Percentiles rank a stretch among this genome's conserved stretches.
phyloP scores from a whole-genome alignment of 2,113 vertebrate species.

The Oryzias curvinotus region DNA sequence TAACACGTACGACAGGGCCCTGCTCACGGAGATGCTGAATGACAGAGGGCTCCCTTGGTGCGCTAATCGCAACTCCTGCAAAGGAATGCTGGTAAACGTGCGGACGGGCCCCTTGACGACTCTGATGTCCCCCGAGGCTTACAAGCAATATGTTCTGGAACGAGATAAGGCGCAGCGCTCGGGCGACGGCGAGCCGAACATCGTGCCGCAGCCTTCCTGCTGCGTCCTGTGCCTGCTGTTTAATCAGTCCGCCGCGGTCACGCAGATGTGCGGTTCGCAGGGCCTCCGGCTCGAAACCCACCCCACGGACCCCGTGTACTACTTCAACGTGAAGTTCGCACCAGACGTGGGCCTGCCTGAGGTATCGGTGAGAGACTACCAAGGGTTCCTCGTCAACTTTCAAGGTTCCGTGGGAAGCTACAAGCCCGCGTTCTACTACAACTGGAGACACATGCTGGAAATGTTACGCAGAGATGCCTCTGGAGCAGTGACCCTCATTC shows the following conservation, averaged over 20 bases:
- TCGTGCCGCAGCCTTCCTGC: background rate
- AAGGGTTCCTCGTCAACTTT: background rate
- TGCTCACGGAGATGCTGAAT: background rate
- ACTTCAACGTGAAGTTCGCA: background rate
- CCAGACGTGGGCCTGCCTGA: background rate
- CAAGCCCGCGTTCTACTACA: background rate
- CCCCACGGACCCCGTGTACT: background rate
- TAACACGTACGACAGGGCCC: background rate
- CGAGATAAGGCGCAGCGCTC: background rate
- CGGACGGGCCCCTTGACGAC: too few species aligned
- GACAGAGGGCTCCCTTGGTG: too few species aligned
- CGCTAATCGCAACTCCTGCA: too few species aligned
- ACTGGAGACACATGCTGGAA: background rate
- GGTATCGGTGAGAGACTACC: background rate
- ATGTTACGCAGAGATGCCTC: background rate
- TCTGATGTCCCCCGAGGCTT: too few species aligned
- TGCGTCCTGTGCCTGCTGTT: constrained; percentile 3
- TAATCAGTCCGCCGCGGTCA: background rate
- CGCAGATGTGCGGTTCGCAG: background rate
- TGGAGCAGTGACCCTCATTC: background rate
- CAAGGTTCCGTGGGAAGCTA: background rate
- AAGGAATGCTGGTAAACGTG: too few species aligned
- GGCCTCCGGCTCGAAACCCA: background rate
- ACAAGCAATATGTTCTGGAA: background rate
- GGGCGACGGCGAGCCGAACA: too few species aligned